These are phyloP conservation scores for Geopemphigus sp. DNA, from an alignment of 1,140 invertebrate species.

Conservation along the genomic window DNA sequence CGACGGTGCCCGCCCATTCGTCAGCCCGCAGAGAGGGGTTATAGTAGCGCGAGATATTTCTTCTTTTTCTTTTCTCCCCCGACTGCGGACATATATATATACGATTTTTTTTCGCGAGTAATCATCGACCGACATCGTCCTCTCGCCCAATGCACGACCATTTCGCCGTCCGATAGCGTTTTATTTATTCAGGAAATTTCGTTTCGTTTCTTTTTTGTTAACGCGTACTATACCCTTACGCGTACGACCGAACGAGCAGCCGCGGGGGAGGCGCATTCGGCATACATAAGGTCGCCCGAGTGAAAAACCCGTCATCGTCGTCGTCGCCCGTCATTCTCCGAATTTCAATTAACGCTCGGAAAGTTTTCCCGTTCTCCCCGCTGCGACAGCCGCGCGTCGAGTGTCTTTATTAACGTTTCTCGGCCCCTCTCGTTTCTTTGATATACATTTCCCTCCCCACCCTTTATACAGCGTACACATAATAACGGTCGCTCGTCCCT, in stretches of 20 bases:
- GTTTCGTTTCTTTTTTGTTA: not conserved
- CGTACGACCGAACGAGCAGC: too few species aligned
- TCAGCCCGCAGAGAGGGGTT: not conserved
- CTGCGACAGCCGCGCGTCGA: not conserved
- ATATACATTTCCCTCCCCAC: not conserved
- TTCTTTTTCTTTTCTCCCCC: conserved; percentile 25
- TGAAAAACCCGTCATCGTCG: not conserved
- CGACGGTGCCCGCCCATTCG: conserved; percentile 14
- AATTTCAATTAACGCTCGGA: conserved; percentile 6
- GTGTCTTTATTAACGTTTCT: not conserved
- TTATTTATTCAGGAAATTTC: conserved; percentile 12
- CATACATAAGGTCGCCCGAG: not conserved
- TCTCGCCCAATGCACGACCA: not conserved
- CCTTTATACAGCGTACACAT: too few species aligned
- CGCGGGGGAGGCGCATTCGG: not conserved
- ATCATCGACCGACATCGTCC: conserved; percentile 10
- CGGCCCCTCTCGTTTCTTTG: not conserved
- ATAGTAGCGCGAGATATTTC: not conserved
- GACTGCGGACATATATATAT: not conserved
- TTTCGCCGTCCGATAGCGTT: not conserved
- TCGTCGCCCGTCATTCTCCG: not conserved
- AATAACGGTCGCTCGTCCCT: too few species aligned
- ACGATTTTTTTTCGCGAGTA: conserved; percentile 5
- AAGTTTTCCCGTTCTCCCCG: not conserved
- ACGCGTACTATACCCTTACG: too few species aligned